These are phyloP conservation scores for Drosophila kuntzei DNA, from an alignment of 2,888 invertebrate species.

Conservation along the genomic window DNA sequence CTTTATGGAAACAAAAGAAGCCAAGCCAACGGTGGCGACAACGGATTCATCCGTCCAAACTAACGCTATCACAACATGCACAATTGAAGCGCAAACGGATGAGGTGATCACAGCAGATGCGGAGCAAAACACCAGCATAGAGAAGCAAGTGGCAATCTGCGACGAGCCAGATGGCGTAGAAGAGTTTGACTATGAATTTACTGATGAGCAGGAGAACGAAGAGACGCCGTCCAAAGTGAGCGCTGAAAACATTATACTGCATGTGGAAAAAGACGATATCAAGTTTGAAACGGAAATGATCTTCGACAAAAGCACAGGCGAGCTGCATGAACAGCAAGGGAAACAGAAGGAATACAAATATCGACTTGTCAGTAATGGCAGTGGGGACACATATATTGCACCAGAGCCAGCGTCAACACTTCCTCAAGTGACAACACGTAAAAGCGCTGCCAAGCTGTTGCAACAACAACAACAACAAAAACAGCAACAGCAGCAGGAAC, in stretches of 20 bases:
- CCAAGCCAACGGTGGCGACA: constrained; percentile 31
- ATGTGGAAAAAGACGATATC: constrained; percentile 45
- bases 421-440: constrained; percentile 46
- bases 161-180: constrained; percentile 34
- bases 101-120: constrained; percentile 25
- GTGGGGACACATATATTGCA: constrained; percentile 56
- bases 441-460: constrained; percentile 48
- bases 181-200: constrained; percentile 62
- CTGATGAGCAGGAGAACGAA: constrained; percentile 47
- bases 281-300: constrained; percentile 58
- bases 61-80: constrained; percentile 14
- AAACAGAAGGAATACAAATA: constrained; percentile 67
- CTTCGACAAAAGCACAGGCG: constrained; percentile 37
- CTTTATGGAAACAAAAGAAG: not conserved
- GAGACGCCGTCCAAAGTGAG: constrained; percentile 31
- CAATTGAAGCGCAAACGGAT: constrained; percentile 61
- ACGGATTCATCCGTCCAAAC: constrained; percentile 52
- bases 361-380: constrained; percentile 63
- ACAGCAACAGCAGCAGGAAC: constrained; percentile 5
- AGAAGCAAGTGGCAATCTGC: constrained; percentile 9
- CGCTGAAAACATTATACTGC: constrained; percentile 50
- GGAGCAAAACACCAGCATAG: constrained; percentile 23
- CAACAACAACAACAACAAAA: constrained; percentile 16
- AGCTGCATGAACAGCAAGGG: constrained; percentile 37
- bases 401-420: constrained; percentile 28